Base-by-base conservation (phyloP, 2,797 vertebrate species). In the Triplophysa yarkandensis region DNA sequence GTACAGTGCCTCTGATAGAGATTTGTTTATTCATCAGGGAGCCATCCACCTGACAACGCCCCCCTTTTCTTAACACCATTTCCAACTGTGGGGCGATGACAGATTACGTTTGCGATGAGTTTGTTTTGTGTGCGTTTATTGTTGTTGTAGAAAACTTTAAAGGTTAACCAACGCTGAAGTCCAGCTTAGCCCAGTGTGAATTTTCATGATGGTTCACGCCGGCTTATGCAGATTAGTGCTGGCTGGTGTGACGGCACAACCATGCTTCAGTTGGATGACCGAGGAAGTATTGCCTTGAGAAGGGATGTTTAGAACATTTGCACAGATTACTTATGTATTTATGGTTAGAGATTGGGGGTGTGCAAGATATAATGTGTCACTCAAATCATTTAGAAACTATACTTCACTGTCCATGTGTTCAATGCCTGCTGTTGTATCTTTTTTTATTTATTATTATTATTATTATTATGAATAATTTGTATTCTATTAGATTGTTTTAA, bases 11-110 rank as follows among this genome's bases (percentile, higher is more conserved):
- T 6, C 16, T 46, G 28, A 34, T 75, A 60, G 79, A 73, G 74
- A 71, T 76, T 76, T 68, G 82, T 84, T 71, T 77, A 83, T 85
- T 78, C 23, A 43, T 60, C 43, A 4, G 64, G 32, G 11, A 57
- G 34, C 67, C 30, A 30, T 75, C 66, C 50, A 60, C 41, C 39
- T 68, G 64, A 68, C 55, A 67, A 21, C 10, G 11, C 27, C 7
- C 7, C 1, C 8, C 21, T 48, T 57, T 44, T 4, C 17, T 30
- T 61, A 57, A 46, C 30, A 23, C 36, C 27, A 65, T 65, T 55
- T n/a, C 48, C 27, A 9, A 44, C 34, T 23, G 8, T 25, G 3
- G 19, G 52, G 25, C 57, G 58, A 54, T 66, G 62, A 66, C 21
- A 57, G 71, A 74, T 64, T 64, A 43, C 30, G 17, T 55, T 73